phyloP scores from a whole-genome alignment of 2,888 invertebrate species.

The Nomada hirtipes region DNA sequence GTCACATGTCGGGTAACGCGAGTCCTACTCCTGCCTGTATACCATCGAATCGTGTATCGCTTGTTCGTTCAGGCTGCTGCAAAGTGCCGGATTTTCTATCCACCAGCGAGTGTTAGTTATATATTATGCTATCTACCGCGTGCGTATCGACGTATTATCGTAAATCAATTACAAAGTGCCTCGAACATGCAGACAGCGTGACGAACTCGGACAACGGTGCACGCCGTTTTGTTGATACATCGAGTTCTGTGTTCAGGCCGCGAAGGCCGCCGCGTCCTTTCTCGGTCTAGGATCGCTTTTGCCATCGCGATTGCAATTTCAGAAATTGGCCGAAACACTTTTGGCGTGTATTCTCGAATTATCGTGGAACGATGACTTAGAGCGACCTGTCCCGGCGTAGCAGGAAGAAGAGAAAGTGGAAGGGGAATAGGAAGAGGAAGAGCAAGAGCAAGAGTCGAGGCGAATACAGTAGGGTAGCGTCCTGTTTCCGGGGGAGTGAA shows the following conservation, averaged over 20 bases:
- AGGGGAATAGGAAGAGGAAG: not conserved
- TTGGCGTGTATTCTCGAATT: constrained; percentile 1
- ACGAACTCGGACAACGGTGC: constrained; percentile 71
- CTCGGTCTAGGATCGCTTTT: constrained; percentile 45
- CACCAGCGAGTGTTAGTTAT: constrained; percentile 59
- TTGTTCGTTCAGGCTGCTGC: constrained; percentile 49
- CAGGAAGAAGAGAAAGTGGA: constrained; percentile 33
- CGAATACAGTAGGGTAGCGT: not conserved
- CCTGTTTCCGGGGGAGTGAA: constrained; percentile 39
- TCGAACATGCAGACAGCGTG: constrained; percentile 77
- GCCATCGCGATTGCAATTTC: not conserved
- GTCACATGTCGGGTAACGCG: constrained; percentile 78
- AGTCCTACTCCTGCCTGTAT: constrained; percentile 65
- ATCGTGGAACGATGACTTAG: constrained; percentile 64
- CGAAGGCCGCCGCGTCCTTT: constrained; percentile 74
- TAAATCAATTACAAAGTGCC: constrained; percentile 69
- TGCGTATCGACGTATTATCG: constrained; percentile 59
- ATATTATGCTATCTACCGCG: constrained; percentile 76
- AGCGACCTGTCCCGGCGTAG: constrained; percentile 12
- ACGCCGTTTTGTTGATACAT: constrained; percentile 74
- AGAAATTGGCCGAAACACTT: constrained; percentile 32
- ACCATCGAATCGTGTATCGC: constrained; percentile 50
- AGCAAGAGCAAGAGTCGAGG: not conserved
- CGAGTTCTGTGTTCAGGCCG: constrained; percentile 75
- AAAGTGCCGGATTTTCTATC: constrained; percentile 42